phyloP scores from a whole-genome alignment of 2,888 invertebrate species.

The Conomelus anceps region DNA sequence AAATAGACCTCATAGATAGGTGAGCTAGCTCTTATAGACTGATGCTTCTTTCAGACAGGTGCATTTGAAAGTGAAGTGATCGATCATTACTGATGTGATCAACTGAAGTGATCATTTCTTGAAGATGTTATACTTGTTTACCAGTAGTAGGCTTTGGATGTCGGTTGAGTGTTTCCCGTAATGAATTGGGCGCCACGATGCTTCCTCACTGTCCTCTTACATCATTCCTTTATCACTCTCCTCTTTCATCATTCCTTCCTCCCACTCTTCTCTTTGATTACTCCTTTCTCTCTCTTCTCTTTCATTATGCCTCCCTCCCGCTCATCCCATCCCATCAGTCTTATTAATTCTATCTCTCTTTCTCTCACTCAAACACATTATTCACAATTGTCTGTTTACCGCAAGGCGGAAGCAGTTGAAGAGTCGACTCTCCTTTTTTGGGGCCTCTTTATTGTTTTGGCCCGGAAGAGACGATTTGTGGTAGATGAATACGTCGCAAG shows the following conservation, averaged over 20 bases:
- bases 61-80: too few species aligned
- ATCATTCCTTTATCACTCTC: background rate
- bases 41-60: too few species aligned
- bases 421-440: background rate
- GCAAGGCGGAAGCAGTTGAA: background rate
- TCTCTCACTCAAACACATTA: background rate
- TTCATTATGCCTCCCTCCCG: background rate
- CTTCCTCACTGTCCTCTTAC: background rate
- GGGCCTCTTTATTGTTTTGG: background rate
- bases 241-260: background rate
- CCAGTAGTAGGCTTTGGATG: background rate
- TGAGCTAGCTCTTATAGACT: too few species aligned
- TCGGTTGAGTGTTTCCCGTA: background rate
- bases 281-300: background rate
- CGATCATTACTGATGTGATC: too few species aligned
- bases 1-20: too few species aligned
- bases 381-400: background rate
- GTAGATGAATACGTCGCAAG: too few species aligned
- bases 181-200: background rate
- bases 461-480: background rate
- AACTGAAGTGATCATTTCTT: too few species aligned
- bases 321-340: background rate
- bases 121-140: background rate
- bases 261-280: slow-evolving; percentile 9
- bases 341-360: slow-evolving; percentile 1